Evolutionary conservation across 2,888 invertebrate species (phyloP), one percentile per base, ranked within the genome.

Genomic region (Sialis fuliginosa): DNA sequence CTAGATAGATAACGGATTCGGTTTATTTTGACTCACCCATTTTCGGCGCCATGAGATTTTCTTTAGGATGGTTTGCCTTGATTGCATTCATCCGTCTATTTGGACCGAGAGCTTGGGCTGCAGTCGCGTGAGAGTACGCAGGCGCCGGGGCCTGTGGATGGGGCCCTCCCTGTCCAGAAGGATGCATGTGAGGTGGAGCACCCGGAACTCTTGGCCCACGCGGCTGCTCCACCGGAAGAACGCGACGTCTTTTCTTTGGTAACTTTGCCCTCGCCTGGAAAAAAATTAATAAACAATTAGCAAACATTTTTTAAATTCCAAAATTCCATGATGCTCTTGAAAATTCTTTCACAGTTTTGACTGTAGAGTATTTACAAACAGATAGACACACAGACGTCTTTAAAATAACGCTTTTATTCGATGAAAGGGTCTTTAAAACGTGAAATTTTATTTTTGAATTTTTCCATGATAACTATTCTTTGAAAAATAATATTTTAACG

Each of bases 191-290:
- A 5, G 59, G 58, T 6, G 58, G 56, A 50, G 61, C 61, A n/a
- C 66, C 63, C 55, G 73, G 71, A 54, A 72, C 60, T 53, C 72
- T 67, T 5, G 81, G 79, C 49, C 78, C 81, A 57, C 87, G 71
- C 30, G 88, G 81, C 55, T 90, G 91, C 65, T 97, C 97, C 51
- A 96, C 93, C 49, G 95, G 95, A 63, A 97, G 72, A 54, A 98
- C 96, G 62, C 96, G 77, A 69, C 98, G 77, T 55, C 97, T 74
- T 71, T 96, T 96, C 75, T 98, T 98, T 52, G 98, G 98, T 67
- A 99, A 77, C 70, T 99, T 98, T 51, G 96, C 95, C 60, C 98
- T 75, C 54, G 98, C 98, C 77, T 96, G 74, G 22, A 22, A 22
- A 22, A 22, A 22, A 22, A 22, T 22, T n/a, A n/a, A n/a, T n/a